Percentiles rank a stretch among this genome's conserved stretches.
phyloP scores from a whole-genome alignment of 2,113 vertebrate species.

The Poeciliopsis occidentalis region DNA sequence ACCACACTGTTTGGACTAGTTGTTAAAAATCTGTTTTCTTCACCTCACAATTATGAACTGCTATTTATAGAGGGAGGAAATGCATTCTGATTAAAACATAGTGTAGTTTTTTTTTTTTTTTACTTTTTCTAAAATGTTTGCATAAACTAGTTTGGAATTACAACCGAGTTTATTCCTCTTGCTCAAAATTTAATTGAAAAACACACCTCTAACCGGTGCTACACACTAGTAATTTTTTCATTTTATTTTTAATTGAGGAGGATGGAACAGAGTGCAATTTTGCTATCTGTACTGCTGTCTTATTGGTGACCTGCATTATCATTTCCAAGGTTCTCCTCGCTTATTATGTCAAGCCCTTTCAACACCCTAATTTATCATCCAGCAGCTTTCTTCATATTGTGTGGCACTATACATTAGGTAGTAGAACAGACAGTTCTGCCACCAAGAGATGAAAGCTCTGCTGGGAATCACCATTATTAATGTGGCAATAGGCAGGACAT shows the following conservation, averaged over 20 bases:
- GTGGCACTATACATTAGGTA: slow-evolving; percentile 48
- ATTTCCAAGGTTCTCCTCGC: slow-evolving; percentile 41
- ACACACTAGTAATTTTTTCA: slow-evolving; percentile 7
- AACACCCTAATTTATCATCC: slow-evolving; percentile 57
- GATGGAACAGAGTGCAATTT: slow-evolving; percentile 4
- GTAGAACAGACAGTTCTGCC: slow-evolving; percentile 35
- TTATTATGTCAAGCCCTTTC: slow-evolving; percentile 37
- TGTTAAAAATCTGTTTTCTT: too few species aligned
- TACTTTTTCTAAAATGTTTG: too few species aligned
- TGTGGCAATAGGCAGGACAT: slow-evolving; percentile 52
- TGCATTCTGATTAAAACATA: too few species aligned
- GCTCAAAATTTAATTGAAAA: background rate
- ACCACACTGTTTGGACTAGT: too few species aligned
- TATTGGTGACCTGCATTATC: slow-evolving; percentile 17
- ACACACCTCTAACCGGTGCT: background rate
- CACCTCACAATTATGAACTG: too few species aligned
- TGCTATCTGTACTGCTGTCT: slow-evolving; percentile 5
- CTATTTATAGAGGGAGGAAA: too few species aligned
- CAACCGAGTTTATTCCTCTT: background rate
- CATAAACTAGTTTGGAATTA: background rate
- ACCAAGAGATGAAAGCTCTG: slow-evolving; percentile 48
- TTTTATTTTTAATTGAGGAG: background rate
- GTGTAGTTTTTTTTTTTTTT: too few species aligned
- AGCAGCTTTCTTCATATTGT: slow-evolving; percentile 24
- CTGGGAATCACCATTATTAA: slow-evolving; percentile 57